Evolutionary conservation across 1,140 invertebrate genomes (phyloP).

Genomic region (Nebria ingens): DNA sequence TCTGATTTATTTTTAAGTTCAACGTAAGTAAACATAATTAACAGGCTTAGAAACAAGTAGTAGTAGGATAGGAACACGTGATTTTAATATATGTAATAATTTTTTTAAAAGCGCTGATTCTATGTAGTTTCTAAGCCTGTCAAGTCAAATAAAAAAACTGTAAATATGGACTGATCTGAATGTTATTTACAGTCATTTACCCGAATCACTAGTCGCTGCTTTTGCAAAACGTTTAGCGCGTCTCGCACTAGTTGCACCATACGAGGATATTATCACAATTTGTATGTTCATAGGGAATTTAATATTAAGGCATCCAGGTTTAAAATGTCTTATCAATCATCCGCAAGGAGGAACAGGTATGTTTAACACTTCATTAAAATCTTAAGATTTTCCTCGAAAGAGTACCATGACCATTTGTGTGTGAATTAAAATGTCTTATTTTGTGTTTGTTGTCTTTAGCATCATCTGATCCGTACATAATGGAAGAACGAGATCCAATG

Average conservation of each 20-base stretch:
- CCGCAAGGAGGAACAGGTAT: slow-evolving; percentile 35
- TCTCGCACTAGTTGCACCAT: slow-evolving; percentile 67
- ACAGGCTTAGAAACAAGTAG: too few relatives aligned
- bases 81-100: neutral
- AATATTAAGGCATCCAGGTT: slow-evolving; percentile 67
- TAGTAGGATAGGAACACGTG: too few relatives aligned
- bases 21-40: slow-evolving; percentile 52
- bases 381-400: too few relatives aligned
- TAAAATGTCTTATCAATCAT: slow-evolving; percentile 65
- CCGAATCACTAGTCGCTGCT: slow-evolving; percentile 82
- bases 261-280: slow-evolving; percentile 68
- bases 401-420: slow-evolving; percentile 10
- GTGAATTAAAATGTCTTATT: neutral
- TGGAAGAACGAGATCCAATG: slow-evolving; percentile 66
- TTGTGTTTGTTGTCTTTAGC: slow-evolving; percentile 27
- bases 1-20: slow-evolving; percentile 86
- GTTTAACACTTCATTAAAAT: slow-evolving; percentile 14
- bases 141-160: too few relatives aligned
- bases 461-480: slow-evolving; percentile 67
- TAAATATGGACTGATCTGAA: too few relatives aligned
- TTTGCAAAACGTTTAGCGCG: slow-evolving; percentile 85
- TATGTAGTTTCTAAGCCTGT: too few relatives aligned
- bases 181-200: slow-evolving; percentile 77
- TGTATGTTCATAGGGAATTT: slow-evolving; percentile 80
- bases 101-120: too few relatives aligned